Base-by-base conservation (phyloP, 2,888 invertebrate species). In the Erpobdella octoculata region DNA sequence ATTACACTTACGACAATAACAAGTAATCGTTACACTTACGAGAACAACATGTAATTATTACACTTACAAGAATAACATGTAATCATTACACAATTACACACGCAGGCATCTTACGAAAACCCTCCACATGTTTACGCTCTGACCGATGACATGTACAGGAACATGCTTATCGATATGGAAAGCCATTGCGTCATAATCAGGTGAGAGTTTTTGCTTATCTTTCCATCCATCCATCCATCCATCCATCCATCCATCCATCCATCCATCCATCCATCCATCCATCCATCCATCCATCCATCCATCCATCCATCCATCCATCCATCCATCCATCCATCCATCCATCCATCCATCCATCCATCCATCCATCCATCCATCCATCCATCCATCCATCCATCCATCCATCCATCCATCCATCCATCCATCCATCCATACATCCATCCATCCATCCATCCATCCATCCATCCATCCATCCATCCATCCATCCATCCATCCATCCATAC, bases 101-200 rank as follows among this genome's bases (percentile, higher is more conserved):
- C 1, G 41, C 72, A 88, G 88, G 88, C 88, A 4, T 86, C 87
- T 25, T 89, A 88, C 80, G 89, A 89, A 81, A 89, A 89, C 80
- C 88, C 88, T 37, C 89, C 89, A 0, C 89, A 89, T 78, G 86
- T 89, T 67, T 89, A 87, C 79, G 88, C 88, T 1, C 80, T 89
- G 69, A 87, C 89, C 1, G 89, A 89, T 77, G 86, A 87, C 76
- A 89, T 89, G 89, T 89, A 88, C 80, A 84, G 89, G 75, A 89
- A 89, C 80, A 88, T 89, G 88, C 79, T 88, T 76, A 88, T 88
- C 76, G 89, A 89, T 78, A 84, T 84, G 76, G 89, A 89, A 79
- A 88, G 86, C 76, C 89, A 89, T 76, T 89, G 89, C 80, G 89
- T 89, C 35, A 89, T 89, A 75, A 89, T 89, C 78, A 88, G 88